Conservation (phyloP, 1,140 invertebrate genomes). For the Ceratina calcarata region DNA sequence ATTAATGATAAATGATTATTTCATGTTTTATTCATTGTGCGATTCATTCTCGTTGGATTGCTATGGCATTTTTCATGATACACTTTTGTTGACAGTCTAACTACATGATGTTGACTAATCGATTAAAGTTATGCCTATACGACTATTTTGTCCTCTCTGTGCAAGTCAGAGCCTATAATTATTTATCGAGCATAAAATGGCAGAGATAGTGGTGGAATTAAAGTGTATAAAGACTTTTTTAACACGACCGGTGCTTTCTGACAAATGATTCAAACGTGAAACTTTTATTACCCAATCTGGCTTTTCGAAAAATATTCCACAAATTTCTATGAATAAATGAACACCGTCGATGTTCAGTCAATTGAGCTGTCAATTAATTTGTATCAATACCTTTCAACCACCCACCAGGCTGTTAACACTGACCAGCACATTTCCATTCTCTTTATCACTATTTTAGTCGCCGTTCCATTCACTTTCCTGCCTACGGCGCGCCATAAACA, state of each 20-base stretch:
- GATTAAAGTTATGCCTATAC: conserved; percentile 24
- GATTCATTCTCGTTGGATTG: neutral
- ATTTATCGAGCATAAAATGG: neutral
- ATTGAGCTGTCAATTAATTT: too few relatives aligned
- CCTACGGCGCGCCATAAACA: neutral
- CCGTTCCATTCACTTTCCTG: neutral
- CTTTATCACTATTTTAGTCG: neutral
- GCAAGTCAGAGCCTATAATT: neutral
- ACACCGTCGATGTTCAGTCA: too few relatives aligned
- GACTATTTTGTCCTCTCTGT: neutral
- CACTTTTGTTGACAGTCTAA: neutral
- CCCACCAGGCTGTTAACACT: too few relatives aligned
- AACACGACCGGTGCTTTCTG: too few relatives aligned
- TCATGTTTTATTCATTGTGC: too few relatives aligned
- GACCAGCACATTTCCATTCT: too few relatives aligned
- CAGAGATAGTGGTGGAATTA: neutral
- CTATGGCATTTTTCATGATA: neutral
- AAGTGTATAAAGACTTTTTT: neutral
- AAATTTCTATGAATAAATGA: too few relatives aligned
- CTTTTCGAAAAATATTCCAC: too few relatives aligned
- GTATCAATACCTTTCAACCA: too few relatives aligned
- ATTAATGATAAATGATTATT: too few relatives aligned
- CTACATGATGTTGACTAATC: conserved; percentile 26
- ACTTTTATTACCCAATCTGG: too few relatives aligned
- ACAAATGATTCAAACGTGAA: too few relatives aligned